Evolutionary conservation across 2,888 invertebrate genomes (phyloP), one percentile per base, ranked within the genome.

Genomic region (Perizoma flavofasciatum): DNA sequence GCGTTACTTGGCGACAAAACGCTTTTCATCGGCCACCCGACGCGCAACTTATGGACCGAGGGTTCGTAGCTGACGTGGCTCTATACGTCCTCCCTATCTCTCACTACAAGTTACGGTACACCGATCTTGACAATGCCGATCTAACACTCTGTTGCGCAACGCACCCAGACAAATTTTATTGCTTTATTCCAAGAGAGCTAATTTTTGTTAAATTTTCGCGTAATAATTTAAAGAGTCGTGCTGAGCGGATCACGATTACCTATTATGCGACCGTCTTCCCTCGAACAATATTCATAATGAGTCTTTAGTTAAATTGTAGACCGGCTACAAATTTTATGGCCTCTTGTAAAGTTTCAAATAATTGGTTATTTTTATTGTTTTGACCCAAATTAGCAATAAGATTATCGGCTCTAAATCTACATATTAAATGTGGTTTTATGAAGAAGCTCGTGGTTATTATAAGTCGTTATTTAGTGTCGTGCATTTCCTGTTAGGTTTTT

Each of bases 21-120:
- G 77, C 81, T 85, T 85, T 86, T 85, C 82, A 81, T 80, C 84
- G 84, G 81, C 89, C 89, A 81, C 88, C 88, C 82, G 86, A 88
- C 74, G 87, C 75, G 89, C 86, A 71, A 87, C 80, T 85, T 84
- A 87, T 86, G 69, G 73, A 73, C 62, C 64, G 68, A 78, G 78
- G 73, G 75, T 70, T 67, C 70, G 63, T 67, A 75, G 67, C 61
- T 79, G 86, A 86, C 85, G 75, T 69, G 70, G 59, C 71, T 71
- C 77, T 73, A 83, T 79, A 78, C 47, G 57, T 63, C 59, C 54
- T 58, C 44, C 11, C 43, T 53, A 55, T 61, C 53, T 57, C 49
- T 45, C 45, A 34, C 49, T 43, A 45, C 44, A 10, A 40, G 35
- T 39, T 48, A 45, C 41, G 48, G 51, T 56, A 45, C 51, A 55